Evolutionary conservation across 2,113 vertebrate species (phyloP), one percentile per base, ranked within the genome.

Genomic region (Sciurus niger): DNA sequence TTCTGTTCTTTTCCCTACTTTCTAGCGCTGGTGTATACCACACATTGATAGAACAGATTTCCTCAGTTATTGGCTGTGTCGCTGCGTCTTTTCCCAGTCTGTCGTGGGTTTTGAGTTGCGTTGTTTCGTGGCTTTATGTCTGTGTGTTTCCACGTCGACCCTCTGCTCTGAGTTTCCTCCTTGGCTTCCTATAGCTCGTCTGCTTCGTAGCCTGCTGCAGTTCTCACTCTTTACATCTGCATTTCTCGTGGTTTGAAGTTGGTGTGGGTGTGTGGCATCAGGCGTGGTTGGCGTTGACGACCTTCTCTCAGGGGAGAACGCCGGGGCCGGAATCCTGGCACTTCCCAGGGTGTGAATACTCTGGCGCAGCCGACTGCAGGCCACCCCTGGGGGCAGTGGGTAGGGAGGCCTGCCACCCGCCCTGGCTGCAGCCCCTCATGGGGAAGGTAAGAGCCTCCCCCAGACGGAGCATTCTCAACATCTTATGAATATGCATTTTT

Each of bases 371-470:
- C n/a, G 24, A 43, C 1, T 4, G 48, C 16, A 20, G 16, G 34
- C 43, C 46, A 2, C 10, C 22, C 2, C n/a, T 12, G 37, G 7
- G 1, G 0, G 30, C 10, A 9, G 34, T 18, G 16, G 22, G 34
- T 14, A 43, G 11, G 55, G 8, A 55, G 37, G 55, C 0, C 0
- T 28, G 16, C 22, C 0, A 0, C 12, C 0, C 1, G 13, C n/a
- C 55, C 37, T 18, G 58, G 58, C 6, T 30, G 10, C 11, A 11
- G n/a, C 22, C 3, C 8, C 17, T 2, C 18, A 1, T 11, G 58
- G 12, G 48, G 3, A 80, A 9, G 32, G 58, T 2, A 3, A 37
- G 68, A 18, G 16, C 2, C 22, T 34, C 43, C 1, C 2, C 22
- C 14, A n/a, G 34, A 7, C 17, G 7, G 60, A 70, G 4, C 58